phyloP scores from a whole-genome alignment of 2,888 invertebrate species.

The Megalurothrips usitatus region DNA sequence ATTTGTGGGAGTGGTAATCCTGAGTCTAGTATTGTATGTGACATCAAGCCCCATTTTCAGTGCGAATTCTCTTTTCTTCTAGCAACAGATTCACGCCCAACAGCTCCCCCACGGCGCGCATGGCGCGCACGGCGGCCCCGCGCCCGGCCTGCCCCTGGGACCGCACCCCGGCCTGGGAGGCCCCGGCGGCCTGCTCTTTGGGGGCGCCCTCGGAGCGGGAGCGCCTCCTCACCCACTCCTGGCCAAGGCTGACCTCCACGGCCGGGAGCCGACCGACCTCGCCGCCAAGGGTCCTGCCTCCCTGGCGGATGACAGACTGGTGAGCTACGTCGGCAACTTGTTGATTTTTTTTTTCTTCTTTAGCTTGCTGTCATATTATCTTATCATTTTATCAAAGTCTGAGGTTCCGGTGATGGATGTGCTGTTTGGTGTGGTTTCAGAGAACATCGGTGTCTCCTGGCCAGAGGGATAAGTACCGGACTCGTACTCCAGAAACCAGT shows the following conservation, averaged over 20 bases:
- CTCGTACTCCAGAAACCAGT: constrained; percentile 66
- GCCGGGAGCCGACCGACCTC: constrained; percentile 38
- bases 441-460: constrained; percentile 78
- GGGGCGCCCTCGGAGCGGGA: constrained; percentile 44
- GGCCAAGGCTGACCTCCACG: constrained; percentile 38
- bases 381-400: constrained; percentile 14
- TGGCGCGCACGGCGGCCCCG: constrained; percentile 44
- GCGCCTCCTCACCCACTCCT: constrained; percentile 39
- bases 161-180: constrained; percentile 44
- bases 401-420: no score
- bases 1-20: no score
- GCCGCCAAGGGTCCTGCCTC: constrained; percentile 37
- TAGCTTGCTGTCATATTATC: constrained; percentile 32
- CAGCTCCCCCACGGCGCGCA: constrained; percentile 65
- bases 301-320: constrained; percentile 39
- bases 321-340: constrained; percentile 34
- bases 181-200: constrained; percentile 48
- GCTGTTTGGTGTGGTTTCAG: constrained; percentile 48
- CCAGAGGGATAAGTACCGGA: constrained; percentile 75
- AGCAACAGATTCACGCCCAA: constrained; percentile 90
- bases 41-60: background rate
- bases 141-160: constrained; percentile 50
- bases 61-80: constrained; percentile 39
- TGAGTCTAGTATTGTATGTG: no score
- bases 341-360: constrained; percentile 30